Evolutionary conservation across 1,140 invertebrate species (phyloP).

Genomic region (Theocolax elegans): DNA sequence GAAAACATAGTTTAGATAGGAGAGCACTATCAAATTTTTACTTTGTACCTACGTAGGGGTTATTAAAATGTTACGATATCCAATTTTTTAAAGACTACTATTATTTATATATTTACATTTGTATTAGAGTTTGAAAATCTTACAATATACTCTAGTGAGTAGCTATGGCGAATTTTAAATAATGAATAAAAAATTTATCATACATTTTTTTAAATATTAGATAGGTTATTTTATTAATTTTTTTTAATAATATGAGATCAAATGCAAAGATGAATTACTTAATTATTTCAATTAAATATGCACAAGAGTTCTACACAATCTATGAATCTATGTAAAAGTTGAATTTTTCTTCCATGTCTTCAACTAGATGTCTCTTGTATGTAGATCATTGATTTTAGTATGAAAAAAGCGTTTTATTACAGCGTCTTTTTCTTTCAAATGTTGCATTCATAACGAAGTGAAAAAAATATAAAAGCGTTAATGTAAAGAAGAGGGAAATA

Average conservation of each 20-base stretch:
- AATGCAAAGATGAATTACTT: constrained; percentile 37
- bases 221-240: constrained; percentile 37
- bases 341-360: constrained; percentile 39
- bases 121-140: constrained; percentile 44
- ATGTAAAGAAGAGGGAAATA: constrained; percentile 24
- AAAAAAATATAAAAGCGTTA: constrained; percentile 55
- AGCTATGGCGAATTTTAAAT: constrained; percentile 10
- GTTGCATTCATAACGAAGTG: constrained; percentile 52
- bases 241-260: constrained; percentile 36
- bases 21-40: constrained; percentile 63
- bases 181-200: constrained; percentile 24
- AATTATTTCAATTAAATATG: constrained; percentile 33
- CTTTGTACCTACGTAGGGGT: constrained; percentile 49
- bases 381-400: constrained; percentile 60
- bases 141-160: constrained; percentile 30
- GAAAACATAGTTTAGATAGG: constrained; percentile 63
- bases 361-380: constrained; percentile 40
- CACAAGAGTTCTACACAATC: constrained; percentile 25
- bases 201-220: constrained; percentile 37
- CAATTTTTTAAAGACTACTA: constrained; percentile 53
- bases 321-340: constrained; percentile 20
- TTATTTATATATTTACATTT: constrained; percentile 51
- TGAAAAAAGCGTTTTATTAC: constrained; percentile 59
- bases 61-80: constrained; percentile 54
- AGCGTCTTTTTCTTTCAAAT: constrained; percentile 63